Evolutionary conservation across 2,888 invertebrate species (phyloP).

Genomic region (Ganaspis brasiliensis): DNA sequence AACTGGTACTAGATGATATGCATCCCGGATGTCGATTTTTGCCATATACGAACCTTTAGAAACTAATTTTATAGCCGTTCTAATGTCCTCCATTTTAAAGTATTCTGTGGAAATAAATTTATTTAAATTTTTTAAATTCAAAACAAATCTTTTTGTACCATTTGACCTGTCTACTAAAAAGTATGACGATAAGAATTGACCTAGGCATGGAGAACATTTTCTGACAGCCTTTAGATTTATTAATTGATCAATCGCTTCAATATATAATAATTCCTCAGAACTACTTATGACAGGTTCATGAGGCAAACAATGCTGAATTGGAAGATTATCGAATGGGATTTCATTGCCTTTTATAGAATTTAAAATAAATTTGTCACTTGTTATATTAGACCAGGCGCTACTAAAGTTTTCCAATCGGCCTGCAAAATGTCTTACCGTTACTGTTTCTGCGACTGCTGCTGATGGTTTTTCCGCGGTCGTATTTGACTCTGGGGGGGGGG

Average conservation of each 20-base stretch:
- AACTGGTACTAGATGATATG: constrained; percentile 12
- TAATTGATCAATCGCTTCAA: not conserved
- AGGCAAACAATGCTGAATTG: not conserved
- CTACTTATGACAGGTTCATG: not conserved
- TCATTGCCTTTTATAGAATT: not conserved
- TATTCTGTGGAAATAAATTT: not conserved
- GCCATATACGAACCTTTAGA: not conserved
- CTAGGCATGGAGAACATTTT: not conserved
- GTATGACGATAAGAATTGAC: not conserved
- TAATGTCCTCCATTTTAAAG: not conserved
- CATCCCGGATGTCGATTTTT: constrained; percentile 9
- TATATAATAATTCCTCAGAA: not conserved
- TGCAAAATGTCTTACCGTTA: not conserved
- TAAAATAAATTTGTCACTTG: not conserved
- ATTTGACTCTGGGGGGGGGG: not conserved
- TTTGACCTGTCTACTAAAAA: not conserved
- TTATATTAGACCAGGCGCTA: not conserved
- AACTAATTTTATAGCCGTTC: not conserved
- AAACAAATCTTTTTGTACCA: not conserved
- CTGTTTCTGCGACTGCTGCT: not conserved
- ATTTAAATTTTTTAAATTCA: not conserved
- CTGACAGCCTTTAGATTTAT: not conserved
- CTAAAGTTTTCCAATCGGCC: not conserved
- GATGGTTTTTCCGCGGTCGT: not conserved
- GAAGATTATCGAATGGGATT: not conserved